Evolutionary conservation across 2,888 invertebrate genomes (phyloP).

Genomic region (Noctua janthe): DNA sequence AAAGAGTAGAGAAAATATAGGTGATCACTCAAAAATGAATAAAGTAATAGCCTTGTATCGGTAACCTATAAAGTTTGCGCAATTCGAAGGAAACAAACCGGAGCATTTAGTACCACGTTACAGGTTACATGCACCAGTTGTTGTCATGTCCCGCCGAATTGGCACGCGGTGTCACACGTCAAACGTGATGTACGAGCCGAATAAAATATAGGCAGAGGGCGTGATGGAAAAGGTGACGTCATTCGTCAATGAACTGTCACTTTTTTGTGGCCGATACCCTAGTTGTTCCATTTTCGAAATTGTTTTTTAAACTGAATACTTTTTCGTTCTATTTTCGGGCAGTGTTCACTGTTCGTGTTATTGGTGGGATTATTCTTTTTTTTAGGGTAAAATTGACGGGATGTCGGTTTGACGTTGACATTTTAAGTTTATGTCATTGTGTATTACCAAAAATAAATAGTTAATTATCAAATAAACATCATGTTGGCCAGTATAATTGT

Average conservation of each 20-base stretch:
- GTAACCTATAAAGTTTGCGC: background rate
- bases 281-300: conserved; percentile 73
- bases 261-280: conserved; percentile 70
- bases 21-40: background rate
- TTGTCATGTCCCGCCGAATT: conserved; percentile 63
- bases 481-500: background rate
- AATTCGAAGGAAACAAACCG: conserved; percentile 32
- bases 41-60: background rate
- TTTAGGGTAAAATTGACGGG: background rate
- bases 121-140: conserved; percentile 62
- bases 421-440: conserved; percentile 8
- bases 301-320: conserved; percentile 64
- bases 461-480: background rate
- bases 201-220: conserved; percentile 74
- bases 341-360: conserved; percentile 37
- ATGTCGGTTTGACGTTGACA: conserved; percentile 6
- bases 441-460: background rate
- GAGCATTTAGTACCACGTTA: conserved; percentile 43
- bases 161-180: conserved; percentile 73
- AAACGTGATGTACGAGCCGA: conserved; percentile 74
- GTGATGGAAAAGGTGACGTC: conserved; percentile 73
- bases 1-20: background rate
- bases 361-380: conserved; percentile 23
- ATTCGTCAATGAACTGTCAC: conserved; percentile 76
- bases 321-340: conserved; percentile 42